Percentiles rank a stretch among this genome's conserved stretches.
Evolutionary conservation across 1,140 invertebrate species (phyloP).

Genomic region (Cotesia glomerata): DNA sequence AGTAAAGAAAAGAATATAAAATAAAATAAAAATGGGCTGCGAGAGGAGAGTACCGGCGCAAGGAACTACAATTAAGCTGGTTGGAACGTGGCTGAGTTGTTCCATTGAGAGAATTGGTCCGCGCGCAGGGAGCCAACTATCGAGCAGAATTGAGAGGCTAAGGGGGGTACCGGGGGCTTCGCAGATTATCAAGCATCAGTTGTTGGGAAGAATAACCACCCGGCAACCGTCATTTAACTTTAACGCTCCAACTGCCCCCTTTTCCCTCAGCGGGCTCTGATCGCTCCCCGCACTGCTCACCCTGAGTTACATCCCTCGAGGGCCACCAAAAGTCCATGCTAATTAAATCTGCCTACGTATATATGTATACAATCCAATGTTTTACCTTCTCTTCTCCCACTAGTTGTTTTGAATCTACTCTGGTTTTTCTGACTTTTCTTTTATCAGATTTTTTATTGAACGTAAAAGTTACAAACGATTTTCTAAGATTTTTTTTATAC

Average conservation of each 20-base stretch:
- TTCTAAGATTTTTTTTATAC: not conserved
- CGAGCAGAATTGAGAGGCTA: constrained; percentile 49
- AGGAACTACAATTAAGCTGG: constrained; percentile 62
- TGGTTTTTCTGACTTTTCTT: not conserved
- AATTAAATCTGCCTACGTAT: constrained; percentile 62
- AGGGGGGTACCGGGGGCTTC: constrained; percentile 45
- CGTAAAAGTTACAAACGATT: not conserved
- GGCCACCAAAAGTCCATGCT: constrained; percentile 57
- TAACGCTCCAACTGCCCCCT: constrained; percentile 62
- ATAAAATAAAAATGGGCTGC: constrained; percentile 27
- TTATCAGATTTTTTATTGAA: not conserved
- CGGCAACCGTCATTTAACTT: constrained; percentile 65
- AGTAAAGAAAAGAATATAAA: constrained; percentile 25
- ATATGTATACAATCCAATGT: constrained; percentile 26
- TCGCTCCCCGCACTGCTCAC: constrained; percentile 3
- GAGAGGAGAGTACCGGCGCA: constrained; percentile 40
- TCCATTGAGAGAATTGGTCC: constrained; percentile 62
- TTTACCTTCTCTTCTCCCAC: constrained; percentile 31
- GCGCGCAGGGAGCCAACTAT: constrained; percentile 53
- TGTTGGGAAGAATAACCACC: constrained; percentile 64
- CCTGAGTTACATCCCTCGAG: constrained; percentile 50
- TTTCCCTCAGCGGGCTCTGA: constrained; percentile 17
- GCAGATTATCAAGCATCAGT: constrained; percentile 65
- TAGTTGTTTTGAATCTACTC: not conserved
- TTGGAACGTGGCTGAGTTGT: constrained; percentile 59